Conservation (phyloP, 2,113 vertebrate genomes). For the Limnothrissa miodon region DNA sequence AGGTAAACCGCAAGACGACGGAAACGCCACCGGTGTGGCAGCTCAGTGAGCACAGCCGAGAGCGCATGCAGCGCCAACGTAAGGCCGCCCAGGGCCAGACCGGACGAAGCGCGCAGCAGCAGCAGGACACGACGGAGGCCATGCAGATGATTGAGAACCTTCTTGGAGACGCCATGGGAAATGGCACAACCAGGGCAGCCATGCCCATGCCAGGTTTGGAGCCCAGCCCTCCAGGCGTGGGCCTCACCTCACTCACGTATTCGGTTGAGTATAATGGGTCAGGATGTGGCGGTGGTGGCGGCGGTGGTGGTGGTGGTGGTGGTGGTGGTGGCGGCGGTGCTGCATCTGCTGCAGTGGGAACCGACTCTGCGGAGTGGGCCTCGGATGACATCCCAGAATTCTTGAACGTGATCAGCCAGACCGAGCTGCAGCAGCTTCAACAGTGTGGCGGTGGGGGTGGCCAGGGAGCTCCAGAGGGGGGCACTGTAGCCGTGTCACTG, state of each 20-base stretch:
- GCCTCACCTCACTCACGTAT: not conserved
- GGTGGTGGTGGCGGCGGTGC: not conserved
- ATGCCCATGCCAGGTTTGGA: slow-evolving; percentile 11
- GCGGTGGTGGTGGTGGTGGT: no score
- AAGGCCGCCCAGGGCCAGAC: slow-evolving; percentile 53
- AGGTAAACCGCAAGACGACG: slow-evolving; percentile 65
- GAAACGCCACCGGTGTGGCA: slow-evolving; percentile 75
- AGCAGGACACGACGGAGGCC: not conserved
- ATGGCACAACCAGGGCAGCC: no score
- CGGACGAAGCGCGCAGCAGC: no score
- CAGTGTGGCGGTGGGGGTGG: not conserved
- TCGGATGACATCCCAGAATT: slow-evolving; percentile 88
- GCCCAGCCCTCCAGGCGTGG: slow-evolving; percentile 5
- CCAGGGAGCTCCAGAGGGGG: slow-evolving; percentile 19
- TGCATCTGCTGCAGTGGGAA: no score
- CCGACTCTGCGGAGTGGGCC: slow-evolving; percentile 72
- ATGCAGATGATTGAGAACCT: no score
- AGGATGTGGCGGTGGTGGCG: not conserved
- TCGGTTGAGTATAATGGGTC: slow-evolving; percentile 39
- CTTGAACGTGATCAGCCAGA: slow-evolving; percentile 76
- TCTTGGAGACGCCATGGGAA: no score
- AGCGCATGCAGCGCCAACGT: slow-evolving; percentile 79
- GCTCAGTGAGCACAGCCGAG: slow-evolving; percentile 76
- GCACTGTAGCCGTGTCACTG: slow-evolving; percentile 68
- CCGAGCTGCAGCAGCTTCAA: slow-evolving; percentile 31